Percentiles rank a stretch among this genome's conserved stretches.
These are phyloP conservation scores for Zygaena filipendulae DNA, from an alignment of 2,888 invertebrate species.

Conservation along the genomic window DNA sequence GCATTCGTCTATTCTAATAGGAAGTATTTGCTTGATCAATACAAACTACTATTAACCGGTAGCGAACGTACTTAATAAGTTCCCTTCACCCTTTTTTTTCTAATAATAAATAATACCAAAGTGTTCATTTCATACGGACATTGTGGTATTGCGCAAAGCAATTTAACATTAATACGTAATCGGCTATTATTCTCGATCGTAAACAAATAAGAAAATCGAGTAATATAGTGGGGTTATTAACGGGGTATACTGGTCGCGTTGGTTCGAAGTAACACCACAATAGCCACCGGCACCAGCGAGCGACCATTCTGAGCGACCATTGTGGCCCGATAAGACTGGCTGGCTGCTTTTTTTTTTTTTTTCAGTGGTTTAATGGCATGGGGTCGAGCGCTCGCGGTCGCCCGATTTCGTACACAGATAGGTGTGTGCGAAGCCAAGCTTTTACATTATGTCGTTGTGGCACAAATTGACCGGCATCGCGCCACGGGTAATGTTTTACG, in stretches of 20 bases:
- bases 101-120: too few species aligned
- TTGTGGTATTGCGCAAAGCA: slow-evolving; percentile 20
- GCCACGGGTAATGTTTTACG: too few species aligned
- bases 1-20: too few species aligned
- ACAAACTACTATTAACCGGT: too few species aligned
- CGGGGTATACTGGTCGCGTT: slow-evolving; percentile 27
- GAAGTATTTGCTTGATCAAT: too few species aligned
- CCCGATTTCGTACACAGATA: background rate
- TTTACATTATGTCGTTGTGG: too few species aligned
- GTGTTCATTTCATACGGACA: slow-evolving; percentile 3
- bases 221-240: slow-evolving; percentile 41
- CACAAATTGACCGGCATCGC: too few species aligned
- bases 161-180: slow-evolving; percentile 29
- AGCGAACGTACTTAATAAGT: too few species aligned
- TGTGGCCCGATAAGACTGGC: background rate
- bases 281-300: too few species aligned
- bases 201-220: slow-evolving; percentile 43
- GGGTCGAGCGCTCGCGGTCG: background rate
- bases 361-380: background rate
- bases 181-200: slow-evolving; percentile 31
- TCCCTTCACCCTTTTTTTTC: too few species aligned
- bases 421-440: too few species aligned
- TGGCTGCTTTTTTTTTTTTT: background rate
- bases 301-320: background rate
- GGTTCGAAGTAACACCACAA: too few species aligned